Evolutionary conservation across 2,888 invertebrate genomes (phyloP).

Genomic region (Altica lythri): DNA sequence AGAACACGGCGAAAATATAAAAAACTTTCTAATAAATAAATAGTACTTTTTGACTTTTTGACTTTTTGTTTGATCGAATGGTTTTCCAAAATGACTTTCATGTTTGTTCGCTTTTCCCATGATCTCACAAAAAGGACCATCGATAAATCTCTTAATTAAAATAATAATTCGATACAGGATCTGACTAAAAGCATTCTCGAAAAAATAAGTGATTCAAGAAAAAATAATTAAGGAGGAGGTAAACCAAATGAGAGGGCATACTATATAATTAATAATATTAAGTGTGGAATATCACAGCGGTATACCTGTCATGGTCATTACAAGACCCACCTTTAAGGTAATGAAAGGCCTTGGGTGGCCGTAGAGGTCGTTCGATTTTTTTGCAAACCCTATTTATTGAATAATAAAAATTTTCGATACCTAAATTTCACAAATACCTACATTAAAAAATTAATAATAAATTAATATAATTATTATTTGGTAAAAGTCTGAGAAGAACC

Average conservation of each 20-base stretch:
- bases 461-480: no score
- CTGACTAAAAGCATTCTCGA: constrained; percentile 30
- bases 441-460: no score
- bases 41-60: no score
- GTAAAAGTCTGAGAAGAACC: no score
- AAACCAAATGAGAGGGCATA: constrained; percentile 42
- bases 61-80: no score
- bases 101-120: constrained; percentile 27
- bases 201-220: constrained; percentile 30
- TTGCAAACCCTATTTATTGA: not conserved
- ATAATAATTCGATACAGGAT: constrained; percentile 29
- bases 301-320: constrained; percentile 31
- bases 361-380: constrained; percentile 21
- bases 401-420: no score
- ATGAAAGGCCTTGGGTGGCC: constrained; percentile 31
- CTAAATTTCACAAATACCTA: no score
- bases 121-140: constrained; percentile 17
- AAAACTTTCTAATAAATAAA: no score
- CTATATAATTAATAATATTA: constrained; percentile 44
- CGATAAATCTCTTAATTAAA: constrained; percentile 25
- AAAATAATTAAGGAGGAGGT: constrained; percentile 31
- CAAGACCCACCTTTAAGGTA: constrained; percentile 16
- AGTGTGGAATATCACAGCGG: constrained; percentile 45
- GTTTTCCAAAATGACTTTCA: constrained; percentile 28
- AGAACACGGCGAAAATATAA: no score